Percentiles rank a stretch among this genome's conserved stretches.
These are phyloP conservation scores for Elegia similella DNA, from an alignment of 2,888 invertebrate genomes.

Conservation along the genomic window DNA sequence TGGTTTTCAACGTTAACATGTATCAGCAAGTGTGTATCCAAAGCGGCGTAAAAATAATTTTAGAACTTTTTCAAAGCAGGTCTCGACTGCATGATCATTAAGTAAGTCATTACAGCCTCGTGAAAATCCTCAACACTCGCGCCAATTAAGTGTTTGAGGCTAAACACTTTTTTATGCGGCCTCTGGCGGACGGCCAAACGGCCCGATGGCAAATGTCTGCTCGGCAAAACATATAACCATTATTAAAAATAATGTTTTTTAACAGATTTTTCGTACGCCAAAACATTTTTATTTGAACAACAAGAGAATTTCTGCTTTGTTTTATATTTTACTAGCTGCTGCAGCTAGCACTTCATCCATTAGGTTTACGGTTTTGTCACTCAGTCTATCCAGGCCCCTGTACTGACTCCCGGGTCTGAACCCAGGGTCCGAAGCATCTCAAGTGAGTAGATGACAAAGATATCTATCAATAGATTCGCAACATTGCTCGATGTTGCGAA, in stretches of 20 bases:
- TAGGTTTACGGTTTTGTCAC: too few relatives aligned
- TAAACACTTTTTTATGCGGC: constrained; percentile 7
- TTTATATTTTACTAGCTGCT: too few relatives aligned
- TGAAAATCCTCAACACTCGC: constrained; percentile 2
- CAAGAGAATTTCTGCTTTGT: background rate
- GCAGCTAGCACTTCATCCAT: too few relatives aligned
- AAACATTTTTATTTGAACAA: background rate
- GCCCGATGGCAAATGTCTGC: background rate
- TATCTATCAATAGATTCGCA: too few relatives aligned
- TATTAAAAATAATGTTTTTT: constrained; percentile 1
- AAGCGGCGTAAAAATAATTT: background rate
- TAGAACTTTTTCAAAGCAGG: background rate
- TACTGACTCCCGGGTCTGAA: too few relatives aligned
- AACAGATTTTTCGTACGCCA: constrained; percentile 3
- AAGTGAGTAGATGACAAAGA: too few relatives aligned
- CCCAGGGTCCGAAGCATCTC: too few relatives aligned
- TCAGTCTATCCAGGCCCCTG: too few relatives aligned
- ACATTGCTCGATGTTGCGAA: too few relatives aligned
- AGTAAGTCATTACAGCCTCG: constrained; percentile 4
- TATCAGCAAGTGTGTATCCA: too few relatives aligned
- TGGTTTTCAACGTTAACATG: too few relatives aligned
- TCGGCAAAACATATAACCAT: constrained; percentile 5
- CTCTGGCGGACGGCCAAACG: background rate
- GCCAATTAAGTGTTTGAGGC: constrained; percentile 5
- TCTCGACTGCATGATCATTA: background rate